phyloP scores from a whole-genome alignment of 2,113 vertebrate genomes.

The cat (Felis catus) region DNA sequence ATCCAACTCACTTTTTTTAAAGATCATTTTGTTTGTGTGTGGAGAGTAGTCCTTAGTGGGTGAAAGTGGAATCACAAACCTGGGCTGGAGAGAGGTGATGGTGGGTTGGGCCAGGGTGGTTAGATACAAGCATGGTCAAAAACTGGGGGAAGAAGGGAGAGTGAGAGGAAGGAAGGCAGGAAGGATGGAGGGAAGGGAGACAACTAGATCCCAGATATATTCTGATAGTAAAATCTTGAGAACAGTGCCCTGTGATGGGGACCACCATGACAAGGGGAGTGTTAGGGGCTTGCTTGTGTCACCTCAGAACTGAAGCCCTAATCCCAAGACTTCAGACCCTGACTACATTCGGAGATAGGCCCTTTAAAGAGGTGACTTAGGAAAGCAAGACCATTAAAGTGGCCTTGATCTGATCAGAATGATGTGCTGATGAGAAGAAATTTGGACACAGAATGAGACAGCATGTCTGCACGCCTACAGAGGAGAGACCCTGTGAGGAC shows the following conservation, averaged over 20 bases:
- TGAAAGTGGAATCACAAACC: neutral
- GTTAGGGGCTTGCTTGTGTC: neutral
- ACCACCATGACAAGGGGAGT: neutral
- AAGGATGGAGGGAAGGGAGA: neutral
- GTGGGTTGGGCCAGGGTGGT: neutral
- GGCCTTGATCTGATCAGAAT: neutral
- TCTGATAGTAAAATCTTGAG: neutral
- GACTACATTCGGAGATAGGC: neutral
- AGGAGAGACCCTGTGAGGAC: neutral
- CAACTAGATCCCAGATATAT: neutral
- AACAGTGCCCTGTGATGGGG: fast-evolving
- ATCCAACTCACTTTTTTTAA: neutral
- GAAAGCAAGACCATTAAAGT: neutral
- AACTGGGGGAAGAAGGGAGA: no score
- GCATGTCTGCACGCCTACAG: neutral
- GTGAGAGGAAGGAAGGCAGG: neutral
- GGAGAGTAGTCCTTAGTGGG: neutral
- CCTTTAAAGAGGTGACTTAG: neutral
- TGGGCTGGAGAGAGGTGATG: fast-evolving
- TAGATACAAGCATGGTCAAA: neutral
- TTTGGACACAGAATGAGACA: neutral
- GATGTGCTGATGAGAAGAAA: neutral
- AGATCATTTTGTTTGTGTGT: neutral
- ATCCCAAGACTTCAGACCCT: neutral
- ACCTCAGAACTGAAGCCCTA: neutral